Evolutionary conservation across 2,888 invertebrate genomes (phyloP), one percentile per base, ranked within the genome.

Genomic region (Tortricodes alternella): DNA sequence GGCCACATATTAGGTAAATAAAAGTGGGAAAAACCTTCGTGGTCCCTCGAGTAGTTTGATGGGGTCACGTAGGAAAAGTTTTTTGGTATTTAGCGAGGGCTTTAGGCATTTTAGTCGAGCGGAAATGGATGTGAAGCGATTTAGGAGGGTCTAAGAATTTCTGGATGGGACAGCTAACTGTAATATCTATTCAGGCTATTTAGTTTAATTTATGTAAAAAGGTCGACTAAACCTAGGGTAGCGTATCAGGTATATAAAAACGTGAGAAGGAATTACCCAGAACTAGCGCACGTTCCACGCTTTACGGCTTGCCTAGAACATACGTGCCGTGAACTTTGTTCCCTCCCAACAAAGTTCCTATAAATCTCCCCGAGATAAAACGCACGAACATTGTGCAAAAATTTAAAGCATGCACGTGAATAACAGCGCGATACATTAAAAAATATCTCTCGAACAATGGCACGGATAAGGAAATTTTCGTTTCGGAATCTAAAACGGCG

Each of bases 41-140:
- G 61, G 66, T 66, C 80, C 76, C 69, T 46, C 61, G 76, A 75
- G 76, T 64, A 70, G 66, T 66, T 72, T 79, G 81, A 83, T 83
- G 85, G 83, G 83, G 77, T 85, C 88, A 89, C 89, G 89, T 88
- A 79, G 73, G 58, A 68, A 78, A 86, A 83, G 73, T 85, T 86
- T 83, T 71, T 72, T 76, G 77, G 83, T 86, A 85, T 87, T 89
- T 89, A 87, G 78, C 73, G 63, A 71, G 75, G 73, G 60, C 72
- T 67, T 68, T 63, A 61, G 71, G 69, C 76, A 78, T 78, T 80
- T 76, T 67, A 71, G 66, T 73, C 65, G 66, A 80, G 83, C 74
- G 73, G 69, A 74, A 77, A 75, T 70, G 72, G 60, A 57, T 49
- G 56, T 8, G 35, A 41, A 49, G 34, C 35, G 27, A 49, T 43